phyloP scores from a whole-genome alignment of 2,113 vertebrate species.

The Grallaria varia region DNA sequence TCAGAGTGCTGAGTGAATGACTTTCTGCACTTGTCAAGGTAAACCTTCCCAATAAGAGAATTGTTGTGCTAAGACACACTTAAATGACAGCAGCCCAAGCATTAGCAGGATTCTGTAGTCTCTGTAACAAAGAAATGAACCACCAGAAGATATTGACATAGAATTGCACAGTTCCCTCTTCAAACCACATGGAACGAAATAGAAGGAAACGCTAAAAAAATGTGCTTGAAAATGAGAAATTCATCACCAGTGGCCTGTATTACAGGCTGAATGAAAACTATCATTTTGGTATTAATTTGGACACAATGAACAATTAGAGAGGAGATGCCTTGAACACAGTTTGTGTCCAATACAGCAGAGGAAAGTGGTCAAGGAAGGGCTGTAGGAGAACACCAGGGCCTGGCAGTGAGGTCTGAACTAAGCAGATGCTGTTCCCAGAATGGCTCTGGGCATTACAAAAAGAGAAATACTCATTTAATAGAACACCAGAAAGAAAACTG shows the following conservation, averaged over 20 bases:
- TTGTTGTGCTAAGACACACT: not conserved
- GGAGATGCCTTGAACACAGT: fast-evolving
- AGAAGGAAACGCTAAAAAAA: not conserved
- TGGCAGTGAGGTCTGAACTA: not conserved
- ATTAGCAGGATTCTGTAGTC: not conserved
- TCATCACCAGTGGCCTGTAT: not conserved
- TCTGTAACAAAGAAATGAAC: not conserved
- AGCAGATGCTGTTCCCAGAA: not conserved
- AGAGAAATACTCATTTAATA: not conserved
- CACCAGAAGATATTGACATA: not conserved
- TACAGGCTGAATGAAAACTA: not conserved
- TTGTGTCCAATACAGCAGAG: not conserved
- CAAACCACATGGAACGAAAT: not conserved
- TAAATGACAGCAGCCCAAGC: not conserved
- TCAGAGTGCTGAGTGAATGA: not conserved
- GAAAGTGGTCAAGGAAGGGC: not conserved
- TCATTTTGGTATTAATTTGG: not conserved
- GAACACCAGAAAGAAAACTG: not conserved
- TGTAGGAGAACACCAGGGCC: not conserved
- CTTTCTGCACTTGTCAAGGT: not conserved
- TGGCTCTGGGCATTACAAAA: not conserved
- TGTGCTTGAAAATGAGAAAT: not conserved
- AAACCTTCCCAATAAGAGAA: not conserved
- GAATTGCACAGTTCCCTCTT: not conserved
- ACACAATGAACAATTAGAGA: not conserved